phyloP scores from a whole-genome alignment of 37 sponge, comb jelly and placozoan genomes.

The Spongia lamella region DNA sequence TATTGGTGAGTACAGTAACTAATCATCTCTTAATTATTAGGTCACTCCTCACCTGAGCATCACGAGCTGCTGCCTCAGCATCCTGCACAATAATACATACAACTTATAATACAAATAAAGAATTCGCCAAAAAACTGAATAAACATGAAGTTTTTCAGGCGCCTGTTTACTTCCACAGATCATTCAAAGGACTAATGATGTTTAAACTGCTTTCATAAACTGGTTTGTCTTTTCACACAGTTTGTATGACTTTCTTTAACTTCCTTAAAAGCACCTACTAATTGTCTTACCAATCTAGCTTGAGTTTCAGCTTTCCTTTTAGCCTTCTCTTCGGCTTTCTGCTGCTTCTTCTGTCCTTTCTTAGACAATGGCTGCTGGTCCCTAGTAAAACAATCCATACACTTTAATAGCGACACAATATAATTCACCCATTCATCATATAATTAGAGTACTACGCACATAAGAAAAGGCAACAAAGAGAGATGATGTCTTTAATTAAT shows the following conservation, averaged over 20 bases:
- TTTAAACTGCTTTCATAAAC: too few relatives aligned
- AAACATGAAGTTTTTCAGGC: too few relatives aligned
- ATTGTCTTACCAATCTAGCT: conserved; percentile 56
- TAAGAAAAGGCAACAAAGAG: neutral
- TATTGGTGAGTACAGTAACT: conserved; percentile 2
- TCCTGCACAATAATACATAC: conserved; percentile 29
- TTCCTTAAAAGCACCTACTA: neutral
- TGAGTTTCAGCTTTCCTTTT: conserved; percentile 81
- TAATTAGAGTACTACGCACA: too few relatives aligned
- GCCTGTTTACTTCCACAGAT: too few relatives aligned
- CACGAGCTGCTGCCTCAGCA: conserved; percentile 63
- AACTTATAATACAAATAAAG: too few relatives aligned
- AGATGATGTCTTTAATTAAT: too few relatives aligned
- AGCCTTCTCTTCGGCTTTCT: conserved; percentile 90
- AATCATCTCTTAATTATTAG: neutral
- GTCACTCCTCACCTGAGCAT: conserved; percentile 53
- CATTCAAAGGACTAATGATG: too few relatives aligned
- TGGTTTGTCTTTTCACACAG: too few relatives aligned
- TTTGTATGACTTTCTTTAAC: too few relatives aligned
- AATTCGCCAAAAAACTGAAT: too few relatives aligned
- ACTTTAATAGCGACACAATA: neutral
- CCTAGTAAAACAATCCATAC: neutral
- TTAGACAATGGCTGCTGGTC: conserved; percentile 72
- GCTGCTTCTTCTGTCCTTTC: conserved; percentile 92
- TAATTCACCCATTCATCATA: too few relatives aligned